A percentile compares a stretch with the other conserved stretches of the same genome.
Evolutionary conservation across 2,113 vertebrate genomes (phyloP).

Genomic region (Mustela lutreola): DNA sequence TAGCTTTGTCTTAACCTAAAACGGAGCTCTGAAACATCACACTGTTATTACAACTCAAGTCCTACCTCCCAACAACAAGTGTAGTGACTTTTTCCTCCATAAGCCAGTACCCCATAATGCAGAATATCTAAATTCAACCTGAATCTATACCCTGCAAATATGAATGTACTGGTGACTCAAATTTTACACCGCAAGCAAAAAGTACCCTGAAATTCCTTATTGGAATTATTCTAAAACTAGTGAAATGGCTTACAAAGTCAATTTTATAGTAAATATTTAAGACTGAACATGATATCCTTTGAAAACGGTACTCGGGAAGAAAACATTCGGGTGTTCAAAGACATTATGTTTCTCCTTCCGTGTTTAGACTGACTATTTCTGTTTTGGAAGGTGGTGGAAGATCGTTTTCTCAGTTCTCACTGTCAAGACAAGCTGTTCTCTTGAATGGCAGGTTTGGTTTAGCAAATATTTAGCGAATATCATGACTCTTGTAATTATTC

Average conservation of each 20-base stretch:
- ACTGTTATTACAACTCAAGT: neutral
- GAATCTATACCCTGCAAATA: neutral
- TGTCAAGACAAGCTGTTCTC: slow-evolving; percentile 6
- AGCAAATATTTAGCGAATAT: neutral
- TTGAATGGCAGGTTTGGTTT: neutral
- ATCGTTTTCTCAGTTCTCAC: slow-evolving; percentile 11
- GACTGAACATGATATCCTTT: neutral
- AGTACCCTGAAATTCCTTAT: neutral
- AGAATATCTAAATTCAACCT: neutral
- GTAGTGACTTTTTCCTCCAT: neutral
- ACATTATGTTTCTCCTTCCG: neutral
- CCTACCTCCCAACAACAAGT: neutral
- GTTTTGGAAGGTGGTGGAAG: neutral
- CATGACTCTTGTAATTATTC: neutral
- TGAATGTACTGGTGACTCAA: neutral
- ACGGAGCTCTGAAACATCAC: neutral
- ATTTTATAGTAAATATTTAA: neutral
- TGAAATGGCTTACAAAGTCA: neutral
- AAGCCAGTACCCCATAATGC: neutral
- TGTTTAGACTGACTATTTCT: neutral
- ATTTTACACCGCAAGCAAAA: neutral
- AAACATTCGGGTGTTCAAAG: neutral
- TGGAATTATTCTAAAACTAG: neutral
- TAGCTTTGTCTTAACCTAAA: neutral
- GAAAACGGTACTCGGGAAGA: neutral